Percentiles rank a stretch among this genome's conserved stretches.
Evolutionary conservation across 2,888 invertebrate species (phyloP).

Genomic region (Stenurella melanura): DNA sequence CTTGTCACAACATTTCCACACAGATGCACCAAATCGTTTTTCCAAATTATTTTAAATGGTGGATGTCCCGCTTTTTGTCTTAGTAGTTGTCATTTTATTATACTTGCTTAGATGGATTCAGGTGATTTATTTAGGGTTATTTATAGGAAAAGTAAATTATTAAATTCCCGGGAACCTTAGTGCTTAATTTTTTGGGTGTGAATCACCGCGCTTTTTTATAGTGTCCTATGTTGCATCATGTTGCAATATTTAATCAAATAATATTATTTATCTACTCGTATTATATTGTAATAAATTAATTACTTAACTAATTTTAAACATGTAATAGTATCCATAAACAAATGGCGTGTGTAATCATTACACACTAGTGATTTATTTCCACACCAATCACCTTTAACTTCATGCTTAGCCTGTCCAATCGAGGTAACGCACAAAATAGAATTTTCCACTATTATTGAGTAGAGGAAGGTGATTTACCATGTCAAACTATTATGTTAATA

Average conservation of each 20-base stretch:
- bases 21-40: background rate
- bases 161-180: background rate
- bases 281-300: too few species aligned
- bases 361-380: too few species aligned
- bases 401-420: too few species aligned
- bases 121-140: background rate
- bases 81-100: background rate
- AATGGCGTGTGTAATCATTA: too few species aligned
- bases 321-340: too few species aligned
- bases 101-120: background rate
- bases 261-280: too few species aligned
- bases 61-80: background rate
- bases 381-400: too few species aligned
- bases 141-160: conserved; percentile 1
- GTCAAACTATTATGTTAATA: too few species aligned
- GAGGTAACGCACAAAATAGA: too few species aligned
- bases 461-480: too few species aligned
- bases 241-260: background rate
- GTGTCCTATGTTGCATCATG: background rate
- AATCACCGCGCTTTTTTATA: background rate
- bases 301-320: too few species aligned
- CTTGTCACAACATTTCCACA: background rate
- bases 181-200: background rate
- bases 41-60: conserved; percentile 7
- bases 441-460: too few species aligned